These are phyloP conservation scores for Tyrannus savana DNA, from an alignment of 2,113 vertebrate species.

Conservation along the genomic window DNA sequence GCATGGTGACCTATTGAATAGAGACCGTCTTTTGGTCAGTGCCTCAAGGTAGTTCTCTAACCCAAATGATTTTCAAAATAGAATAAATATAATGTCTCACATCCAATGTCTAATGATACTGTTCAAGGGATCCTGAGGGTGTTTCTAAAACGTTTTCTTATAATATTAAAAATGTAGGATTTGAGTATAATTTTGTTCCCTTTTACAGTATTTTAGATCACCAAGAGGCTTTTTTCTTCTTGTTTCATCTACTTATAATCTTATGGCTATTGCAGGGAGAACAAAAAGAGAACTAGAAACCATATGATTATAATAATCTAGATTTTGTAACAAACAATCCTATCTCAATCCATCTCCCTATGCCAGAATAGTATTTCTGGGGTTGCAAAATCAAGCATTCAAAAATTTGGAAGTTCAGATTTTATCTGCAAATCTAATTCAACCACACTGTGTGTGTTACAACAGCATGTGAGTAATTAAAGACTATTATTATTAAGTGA, in stretches of 20 bases:
- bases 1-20: neutral
- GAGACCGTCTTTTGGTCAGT: neutral
- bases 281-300: neutral
- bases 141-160: neutral
- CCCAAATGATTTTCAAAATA: neutral
- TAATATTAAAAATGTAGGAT: slow-evolving; percentile 5
- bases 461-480: slow-evolving; percentile 42
- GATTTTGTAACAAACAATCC: neutral
- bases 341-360: neutral
- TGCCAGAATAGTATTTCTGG: neutral
- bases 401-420: slow-evolving; percentile 13
- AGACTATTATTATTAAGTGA: slow-evolving; percentile 13
- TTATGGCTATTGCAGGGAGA: neutral
- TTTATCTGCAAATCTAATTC: neutral
- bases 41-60: neutral
- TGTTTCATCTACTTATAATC: neutral
- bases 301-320: neutral
- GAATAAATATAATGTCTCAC: slow-evolving; percentile 7
- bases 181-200: neutral
- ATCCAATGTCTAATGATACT: neutral
- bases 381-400: slow-evolving; percentile 17
- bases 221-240: neutral
- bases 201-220: neutral
- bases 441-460: neutral
- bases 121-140: neutral